phyloP scores from a whole-genome alignment of 2,888 invertebrate species.

The Calliphora vomitoria region DNA sequence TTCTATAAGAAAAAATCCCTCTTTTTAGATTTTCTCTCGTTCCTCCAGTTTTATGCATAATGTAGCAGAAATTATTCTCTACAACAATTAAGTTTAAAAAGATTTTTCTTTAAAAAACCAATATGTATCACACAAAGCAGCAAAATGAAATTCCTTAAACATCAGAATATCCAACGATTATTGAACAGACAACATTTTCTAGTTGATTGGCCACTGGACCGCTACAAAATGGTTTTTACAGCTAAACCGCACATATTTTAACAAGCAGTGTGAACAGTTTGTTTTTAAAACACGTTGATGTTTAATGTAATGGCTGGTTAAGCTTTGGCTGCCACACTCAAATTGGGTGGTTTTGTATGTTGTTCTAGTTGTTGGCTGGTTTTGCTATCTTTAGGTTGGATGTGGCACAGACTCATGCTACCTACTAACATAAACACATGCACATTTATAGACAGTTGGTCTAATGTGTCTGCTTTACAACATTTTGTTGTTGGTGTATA shows the following conservation, averaged over 20 bases:
- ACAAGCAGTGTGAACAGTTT: slow-evolving; percentile 17
- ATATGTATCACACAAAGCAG: neutral
- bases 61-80: too few species aligned
- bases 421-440: neutral
- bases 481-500: neutral
- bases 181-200: neutral
- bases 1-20: too few species aligned
- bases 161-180: neutral
- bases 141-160: neutral
- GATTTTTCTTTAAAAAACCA: too few species aligned
- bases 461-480: slow-evolving; percentile 31
- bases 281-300: slow-evolving; percentile 20
- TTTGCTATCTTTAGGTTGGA: neutral
- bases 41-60: too few species aligned
- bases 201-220: neutral
- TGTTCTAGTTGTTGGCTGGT: neutral
- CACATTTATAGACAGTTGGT: neutral
- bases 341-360: slow-evolving; percentile 30
- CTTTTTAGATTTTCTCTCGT: too few species aligned
- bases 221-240: neutral
- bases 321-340: slow-evolving; percentile 24
- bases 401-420: neutral
- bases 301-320: slow-evolving; percentile 52
- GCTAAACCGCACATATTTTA: neutral
- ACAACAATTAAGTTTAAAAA: too few species aligned